Base-by-base conservation (phyloP, 2,888 invertebrate species). In the Archips xylosteana region DNA sequence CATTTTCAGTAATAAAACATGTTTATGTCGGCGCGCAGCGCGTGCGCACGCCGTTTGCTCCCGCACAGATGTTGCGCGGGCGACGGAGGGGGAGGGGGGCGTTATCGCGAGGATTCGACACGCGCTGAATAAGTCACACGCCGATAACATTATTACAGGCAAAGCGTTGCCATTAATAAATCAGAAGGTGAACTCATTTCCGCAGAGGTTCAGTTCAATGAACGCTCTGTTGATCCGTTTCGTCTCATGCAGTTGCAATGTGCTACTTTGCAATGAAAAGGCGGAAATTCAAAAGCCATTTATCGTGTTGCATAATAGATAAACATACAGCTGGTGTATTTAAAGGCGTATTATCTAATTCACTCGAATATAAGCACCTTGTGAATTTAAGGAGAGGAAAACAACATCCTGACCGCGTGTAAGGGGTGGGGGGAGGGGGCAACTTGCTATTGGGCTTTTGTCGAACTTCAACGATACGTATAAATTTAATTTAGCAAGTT, bases 41-140 rank as follows among this genome's bases (percentile, higher is more conserved):
- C 45, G 12, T 12, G 45, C n/a, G 60, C 49, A n/a, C 6, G n/a
- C 13, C 5, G 49, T 6, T 5, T 1, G 49, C n/a, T 6, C n/a
- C 32, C 1, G n/a, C 32, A 62, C 72, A 72, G 67, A 67, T 72
- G 72, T 12, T 67, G 67, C 54, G 62, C 61, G n/a, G 61, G 34
- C 65, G 65, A 10, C 36, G 6, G 45, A 12, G 45, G n/a, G 59
- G n/a, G 15, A 32, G 12, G 54, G 12, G 51, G 36, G 4, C 12
- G 49, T 13, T 51, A 51, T 51, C 51, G 51, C 15, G n/a, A 23
- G 32, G 32, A 57, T 57, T 32, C 10, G 57, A 57, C 32, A 57
- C 57, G 57, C 57, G 3, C 57, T 32, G 57, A 57, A 32, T 32
- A 57, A 57, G 32, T 9, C 57, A 10, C 51, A 12, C 51, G 12